Percentiles rank a stretch among this genome's conserved stretches.
Conservation (phyloP, 2,797 vertebrate species). For the Esox masquinongy region DNA sequence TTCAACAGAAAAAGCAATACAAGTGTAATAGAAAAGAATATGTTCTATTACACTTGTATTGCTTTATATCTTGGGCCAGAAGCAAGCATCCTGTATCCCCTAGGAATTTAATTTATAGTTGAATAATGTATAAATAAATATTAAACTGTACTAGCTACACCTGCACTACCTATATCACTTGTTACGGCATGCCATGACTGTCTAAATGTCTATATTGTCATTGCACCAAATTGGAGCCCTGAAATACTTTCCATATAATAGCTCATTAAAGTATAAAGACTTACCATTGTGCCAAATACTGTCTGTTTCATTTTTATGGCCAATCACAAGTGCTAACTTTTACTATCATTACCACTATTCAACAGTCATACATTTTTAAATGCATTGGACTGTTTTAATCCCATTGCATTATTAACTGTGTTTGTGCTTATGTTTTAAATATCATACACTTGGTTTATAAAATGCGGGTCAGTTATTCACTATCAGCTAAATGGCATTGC, state of each 20-base stretch:
- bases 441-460: background rate
- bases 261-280: background rate
- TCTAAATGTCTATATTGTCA: background rate
- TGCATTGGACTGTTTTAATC: background rate
- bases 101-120: background rate
- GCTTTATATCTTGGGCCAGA: background rate
- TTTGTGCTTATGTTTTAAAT: background rate
- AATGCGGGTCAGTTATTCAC: background rate
- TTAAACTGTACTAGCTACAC: background rate
- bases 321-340: background rate
- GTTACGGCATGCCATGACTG: background rate
- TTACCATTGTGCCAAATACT: background rate
- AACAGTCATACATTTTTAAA: background rate
- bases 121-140: background rate
- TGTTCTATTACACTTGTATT: background rate
- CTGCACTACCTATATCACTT: background rate
- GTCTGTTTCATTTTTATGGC: background rate
- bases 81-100: background rate
- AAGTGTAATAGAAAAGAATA: background rate
- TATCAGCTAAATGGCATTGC: constrained; percentile 17
- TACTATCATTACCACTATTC: background rate
- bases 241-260: background rate
- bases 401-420: background rate
- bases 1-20: background rate
- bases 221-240: background rate